Conservation (phyloP, 2,888 invertebrate species). For the Philhelius pedissequus region DNA sequence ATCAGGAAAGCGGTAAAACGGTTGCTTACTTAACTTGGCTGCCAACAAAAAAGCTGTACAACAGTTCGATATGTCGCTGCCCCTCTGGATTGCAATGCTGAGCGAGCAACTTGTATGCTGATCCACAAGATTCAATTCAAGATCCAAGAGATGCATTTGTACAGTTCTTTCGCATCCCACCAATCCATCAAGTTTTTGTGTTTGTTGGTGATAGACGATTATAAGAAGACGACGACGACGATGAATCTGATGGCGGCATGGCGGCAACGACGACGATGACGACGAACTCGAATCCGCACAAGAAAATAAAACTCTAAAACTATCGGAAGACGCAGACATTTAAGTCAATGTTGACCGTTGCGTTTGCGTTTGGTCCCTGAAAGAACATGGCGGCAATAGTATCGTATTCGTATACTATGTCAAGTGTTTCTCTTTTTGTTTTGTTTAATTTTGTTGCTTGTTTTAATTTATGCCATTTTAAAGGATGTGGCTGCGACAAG, state of each 20-base stretch:
- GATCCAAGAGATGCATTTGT: constrained; percentile 39
- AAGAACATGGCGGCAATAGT: constrained; percentile 56
- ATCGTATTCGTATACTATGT: constrained; percentile 11
- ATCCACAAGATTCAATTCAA: constrained; percentile 41
- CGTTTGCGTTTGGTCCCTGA: constrained; percentile 1
- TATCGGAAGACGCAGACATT: constrained; percentile 16
- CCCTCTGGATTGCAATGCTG: constrained; percentile 6
- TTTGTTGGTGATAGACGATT: constrained; percentile 37
- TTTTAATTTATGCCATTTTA: constrained; percentile 65
- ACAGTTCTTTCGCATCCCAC: constrained; percentile 52
- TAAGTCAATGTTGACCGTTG: constrained; percentile 43
- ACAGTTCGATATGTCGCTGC: constrained; percentile 27
- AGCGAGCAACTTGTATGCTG: constrained; percentile 53
- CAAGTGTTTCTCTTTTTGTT: not conserved
- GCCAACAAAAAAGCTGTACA: constrained; percentile 31
- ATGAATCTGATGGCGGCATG: not conserved
- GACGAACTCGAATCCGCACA: not conserved
- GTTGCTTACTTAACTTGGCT: constrained; percentile 29
- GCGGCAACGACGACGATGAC: not conserved
- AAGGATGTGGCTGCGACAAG: constrained; percentile 61
- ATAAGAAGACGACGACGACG: constrained; percentile 47
- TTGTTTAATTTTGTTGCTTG: constrained; percentile 9
- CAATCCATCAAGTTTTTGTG: constrained; percentile 65
- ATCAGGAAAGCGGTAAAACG: constrained; percentile 58
- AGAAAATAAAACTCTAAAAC: not conserved